A percentile compares a stretch with the other conserved stretches of the same genome.
These are phyloP conservation scores for Drosophila pachea DNA, from an alignment of 1,140 invertebrate species.

Conservation along the genomic window DNA sequence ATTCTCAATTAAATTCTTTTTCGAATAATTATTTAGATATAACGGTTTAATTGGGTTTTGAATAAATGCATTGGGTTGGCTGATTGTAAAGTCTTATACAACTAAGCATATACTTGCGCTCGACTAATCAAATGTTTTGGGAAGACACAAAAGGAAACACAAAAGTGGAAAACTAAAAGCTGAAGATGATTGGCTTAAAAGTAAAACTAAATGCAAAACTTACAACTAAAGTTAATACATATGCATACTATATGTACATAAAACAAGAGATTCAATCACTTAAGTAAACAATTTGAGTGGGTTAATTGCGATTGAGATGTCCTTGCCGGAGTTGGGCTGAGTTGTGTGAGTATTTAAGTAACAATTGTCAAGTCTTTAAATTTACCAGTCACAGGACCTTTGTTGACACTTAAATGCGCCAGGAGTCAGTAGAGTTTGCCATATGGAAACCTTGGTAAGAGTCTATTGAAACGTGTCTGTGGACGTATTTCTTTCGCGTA, in stretches of 20 bases:
- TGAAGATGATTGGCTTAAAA: constrained; percentile 36
- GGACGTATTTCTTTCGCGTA: constrained; percentile 48
- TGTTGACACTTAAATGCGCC: constrained; percentile 53
- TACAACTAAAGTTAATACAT: constrained; percentile 37
- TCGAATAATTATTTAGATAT: no score
- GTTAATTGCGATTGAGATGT: constrained; percentile 10
- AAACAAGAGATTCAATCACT: constrained; percentile 21
- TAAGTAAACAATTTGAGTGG: constrained; percentile 38
- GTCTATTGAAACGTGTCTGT: constrained; percentile 49
- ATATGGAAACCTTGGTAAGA: constrained; percentile 39
- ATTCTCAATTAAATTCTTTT: constrained; percentile 56
- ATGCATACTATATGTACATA: constrained; percentile 27
- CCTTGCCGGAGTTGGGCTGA: constrained; percentile 13
- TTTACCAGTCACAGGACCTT: constrained; percentile 31
- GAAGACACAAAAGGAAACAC: constrained; percentile 49
- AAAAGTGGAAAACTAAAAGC: constrained; percentile 24
- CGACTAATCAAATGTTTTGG: constrained; percentile 26
- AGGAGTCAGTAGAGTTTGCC: constrained; percentile 10
- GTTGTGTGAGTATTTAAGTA: constrained; percentile 47
- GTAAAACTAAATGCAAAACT: constrained; percentile 23
- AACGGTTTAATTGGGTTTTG: not conserved
- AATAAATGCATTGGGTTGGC: constrained; percentile 44
- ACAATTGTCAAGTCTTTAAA: constrained; percentile 47
- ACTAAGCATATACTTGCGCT: constrained; percentile 31
- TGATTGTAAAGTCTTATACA: constrained; percentile 18